A percentile compares a stretch with the other conserved stretches of the same genome.
phyloP scores from a whole-genome alignment of 2,888 invertebrate species.

The Gymnocheta viridis region DNA sequence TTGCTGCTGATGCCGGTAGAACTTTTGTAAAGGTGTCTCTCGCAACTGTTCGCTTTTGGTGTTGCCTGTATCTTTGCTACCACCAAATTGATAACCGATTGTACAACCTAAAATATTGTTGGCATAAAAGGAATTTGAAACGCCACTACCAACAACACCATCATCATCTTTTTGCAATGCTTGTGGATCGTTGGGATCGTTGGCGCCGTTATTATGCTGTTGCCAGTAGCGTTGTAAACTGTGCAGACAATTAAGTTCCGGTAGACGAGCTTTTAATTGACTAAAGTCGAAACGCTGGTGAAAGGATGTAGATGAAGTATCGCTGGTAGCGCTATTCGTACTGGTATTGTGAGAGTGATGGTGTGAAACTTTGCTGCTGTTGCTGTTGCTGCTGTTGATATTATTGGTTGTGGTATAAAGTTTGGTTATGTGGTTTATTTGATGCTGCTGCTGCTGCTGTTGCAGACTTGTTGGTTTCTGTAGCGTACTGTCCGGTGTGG shows the following conservation, averaged over 20 bases:
- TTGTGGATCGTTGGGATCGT: constrained; percentile 63
- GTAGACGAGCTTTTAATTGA: constrained; percentile 87
- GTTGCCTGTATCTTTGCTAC: constrained; percentile 72
- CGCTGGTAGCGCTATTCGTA: constrained; percentile 73
- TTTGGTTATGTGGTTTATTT: constrained; percentile 56
- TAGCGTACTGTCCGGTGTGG: constrained; percentile 77
- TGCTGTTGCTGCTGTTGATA: constrained; percentile 50
- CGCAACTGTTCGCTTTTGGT: constrained; percentile 66
- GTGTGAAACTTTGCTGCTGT: constrained; percentile 72
- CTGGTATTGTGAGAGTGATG: constrained; percentile 64
- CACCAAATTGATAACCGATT: constrained; percentile 78
- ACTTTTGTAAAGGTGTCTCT: constrained; percentile 81
- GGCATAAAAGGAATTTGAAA: constrained; percentile 78
- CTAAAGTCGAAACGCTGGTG: constrained; percentile 83
- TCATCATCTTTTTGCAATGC: constrained; percentile 69
- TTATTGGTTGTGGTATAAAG: constrained; percentile 59
- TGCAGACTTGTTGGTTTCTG: constrained; percentile 75
- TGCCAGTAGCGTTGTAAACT: constrained; percentile 79
- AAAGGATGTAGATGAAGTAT: constrained; percentile 80
- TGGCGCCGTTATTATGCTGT: constrained; percentile 71
- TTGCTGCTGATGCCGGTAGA: constrained; percentile 81
- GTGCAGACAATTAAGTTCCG: constrained; percentile 83
- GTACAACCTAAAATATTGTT: constrained; percentile 81
- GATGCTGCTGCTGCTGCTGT: constrained; percentile 71
- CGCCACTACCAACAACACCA: constrained; percentile 72